Conservation (phyloP, 2,888 invertebrate genomes). For the Dusona sp. region DNA sequence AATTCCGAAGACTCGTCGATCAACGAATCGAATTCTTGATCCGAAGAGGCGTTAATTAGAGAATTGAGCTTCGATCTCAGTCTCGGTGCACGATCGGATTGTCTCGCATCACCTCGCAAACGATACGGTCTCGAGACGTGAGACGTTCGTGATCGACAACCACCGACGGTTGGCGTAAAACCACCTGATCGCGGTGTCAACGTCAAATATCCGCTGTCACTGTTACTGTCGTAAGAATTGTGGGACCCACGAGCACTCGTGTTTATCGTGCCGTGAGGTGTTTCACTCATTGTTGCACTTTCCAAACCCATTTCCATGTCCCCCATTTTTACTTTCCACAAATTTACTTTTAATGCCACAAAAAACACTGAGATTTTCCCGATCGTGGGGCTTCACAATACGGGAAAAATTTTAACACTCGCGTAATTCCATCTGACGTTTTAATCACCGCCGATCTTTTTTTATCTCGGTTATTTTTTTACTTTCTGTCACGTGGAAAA, state of each 20-base stretch:
- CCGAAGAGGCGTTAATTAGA: constrained; percentile 70
- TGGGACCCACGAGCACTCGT: constrained; percentile 62
- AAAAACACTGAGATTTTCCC: background rate
- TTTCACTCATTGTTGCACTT: constrained; percentile 69
- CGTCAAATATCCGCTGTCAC: constrained; percentile 78
- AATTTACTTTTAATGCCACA: background rate
- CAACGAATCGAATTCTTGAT: constrained; percentile 63
- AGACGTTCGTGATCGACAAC: constrained; percentile 63
- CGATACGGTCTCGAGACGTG: constrained; percentile 65
- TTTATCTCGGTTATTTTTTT: background rate
- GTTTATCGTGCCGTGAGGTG: constrained; percentile 70
- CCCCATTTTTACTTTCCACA: constrained; percentile 41
- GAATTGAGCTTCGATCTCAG: constrained; percentile 72
- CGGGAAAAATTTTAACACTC: constrained; percentile 25
- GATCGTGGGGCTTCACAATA: constrained; percentile 5
- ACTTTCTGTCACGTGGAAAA: background rate
- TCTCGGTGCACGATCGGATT: constrained; percentile 70
- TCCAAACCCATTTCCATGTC: constrained; percentile 65
- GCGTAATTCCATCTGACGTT: constrained; percentile 67
- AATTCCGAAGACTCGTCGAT: constrained; percentile 66
- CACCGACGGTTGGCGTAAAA: constrained; percentile 67
- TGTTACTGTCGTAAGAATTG: constrained; percentile 69
- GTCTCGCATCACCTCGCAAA: constrained; percentile 71
- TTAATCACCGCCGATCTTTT: background rate
- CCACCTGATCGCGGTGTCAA: constrained; percentile 75